These are phyloP conservation scores for Candoia aspera DNA, from an alignment of 2,113 vertebrate genomes.

Conservation along the genomic window DNA sequence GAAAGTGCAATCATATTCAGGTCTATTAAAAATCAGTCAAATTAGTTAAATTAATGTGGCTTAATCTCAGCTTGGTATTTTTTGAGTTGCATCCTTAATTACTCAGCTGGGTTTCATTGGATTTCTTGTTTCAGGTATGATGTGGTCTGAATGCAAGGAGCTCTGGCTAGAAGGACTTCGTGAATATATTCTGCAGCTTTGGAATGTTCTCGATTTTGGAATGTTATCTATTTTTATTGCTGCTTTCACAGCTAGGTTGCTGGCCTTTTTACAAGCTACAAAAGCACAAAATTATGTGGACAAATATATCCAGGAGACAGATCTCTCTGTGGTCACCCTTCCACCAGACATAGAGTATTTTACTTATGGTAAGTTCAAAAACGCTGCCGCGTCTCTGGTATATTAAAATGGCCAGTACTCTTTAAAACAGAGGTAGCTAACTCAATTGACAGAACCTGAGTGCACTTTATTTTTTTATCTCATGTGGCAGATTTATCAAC, in stretches of 20 bases:
- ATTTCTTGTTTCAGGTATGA: conserved; percentile 80
- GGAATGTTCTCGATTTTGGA: conserved; percentile 89
- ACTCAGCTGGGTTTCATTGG: background rate
- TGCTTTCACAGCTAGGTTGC: conserved; percentile 84
- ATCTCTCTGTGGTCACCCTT: conserved; percentile 82
- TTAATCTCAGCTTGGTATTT: background rate
- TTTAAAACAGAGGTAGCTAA: background rate
- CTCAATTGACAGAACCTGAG: background rate
- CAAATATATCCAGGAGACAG: conserved; percentile 77
- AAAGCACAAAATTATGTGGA: conserved; percentile 90
- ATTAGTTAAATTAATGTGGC: background rate
- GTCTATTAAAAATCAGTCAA: background rate
- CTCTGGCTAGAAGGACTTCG: conserved; percentile 88
- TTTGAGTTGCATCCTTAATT: background rate
- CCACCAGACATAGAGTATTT: conserved; percentile 88
- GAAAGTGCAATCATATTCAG: background rate
- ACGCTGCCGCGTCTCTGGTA: background rate
- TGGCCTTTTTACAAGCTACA: conserved; percentile 85
- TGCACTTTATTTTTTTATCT: background rate
- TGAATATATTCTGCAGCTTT: conserved; percentile 87
- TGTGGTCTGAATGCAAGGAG: conserved; percentile 93
- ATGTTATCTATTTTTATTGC: conserved; percentile 92
- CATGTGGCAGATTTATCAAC: background rate
- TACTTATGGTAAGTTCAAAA: conserved; percentile 80
- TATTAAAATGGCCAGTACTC: background rate